These are phyloP conservation scores for Acromyrmex charruanus DNA, from an alignment of 1,140 invertebrate genomes.

Conservation along the genomic window DNA sequence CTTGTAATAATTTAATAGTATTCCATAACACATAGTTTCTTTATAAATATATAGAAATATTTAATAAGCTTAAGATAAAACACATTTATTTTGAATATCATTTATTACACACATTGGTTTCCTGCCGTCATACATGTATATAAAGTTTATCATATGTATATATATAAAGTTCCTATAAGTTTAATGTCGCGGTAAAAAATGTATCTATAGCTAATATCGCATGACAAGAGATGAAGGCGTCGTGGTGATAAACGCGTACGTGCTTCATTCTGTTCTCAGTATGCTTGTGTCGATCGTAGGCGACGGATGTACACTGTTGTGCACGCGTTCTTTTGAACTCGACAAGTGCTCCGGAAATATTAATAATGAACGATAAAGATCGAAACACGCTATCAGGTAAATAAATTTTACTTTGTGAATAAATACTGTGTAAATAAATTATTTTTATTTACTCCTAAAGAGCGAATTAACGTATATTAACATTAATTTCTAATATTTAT, in stretches of 20 bases:
- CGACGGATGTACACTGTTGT: conserved; percentile 61
- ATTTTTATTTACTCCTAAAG: neutral
- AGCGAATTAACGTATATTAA: neutral
- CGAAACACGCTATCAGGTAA: neutral
- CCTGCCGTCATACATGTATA: no score
- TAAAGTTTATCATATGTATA: neutral
- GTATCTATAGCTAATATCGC: neutral
- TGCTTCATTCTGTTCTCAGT: conserved; percentile 70
- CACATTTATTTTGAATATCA: neutral
- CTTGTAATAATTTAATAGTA: neutral
- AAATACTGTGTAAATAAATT: neutral
- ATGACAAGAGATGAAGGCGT: conserved; percentile 52
- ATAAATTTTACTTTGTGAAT: neutral
- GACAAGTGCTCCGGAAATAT: conserved; percentile 28
- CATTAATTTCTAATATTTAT: neutral
- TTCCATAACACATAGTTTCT: neutral
- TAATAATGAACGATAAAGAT: conserved; percentile 29
- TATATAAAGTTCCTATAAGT: neutral
- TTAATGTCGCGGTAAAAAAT: neutral
- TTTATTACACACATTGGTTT: neutral
- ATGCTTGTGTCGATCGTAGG: conserved; percentile 73
- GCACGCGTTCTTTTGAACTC: neutral
- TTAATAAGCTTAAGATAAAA: neutral
- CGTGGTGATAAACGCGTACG: conserved; percentile 59
- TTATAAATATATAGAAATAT: neutral